Conservation (phyloP, 2,888 invertebrate species). For the Pterostichus niger region DNA sequence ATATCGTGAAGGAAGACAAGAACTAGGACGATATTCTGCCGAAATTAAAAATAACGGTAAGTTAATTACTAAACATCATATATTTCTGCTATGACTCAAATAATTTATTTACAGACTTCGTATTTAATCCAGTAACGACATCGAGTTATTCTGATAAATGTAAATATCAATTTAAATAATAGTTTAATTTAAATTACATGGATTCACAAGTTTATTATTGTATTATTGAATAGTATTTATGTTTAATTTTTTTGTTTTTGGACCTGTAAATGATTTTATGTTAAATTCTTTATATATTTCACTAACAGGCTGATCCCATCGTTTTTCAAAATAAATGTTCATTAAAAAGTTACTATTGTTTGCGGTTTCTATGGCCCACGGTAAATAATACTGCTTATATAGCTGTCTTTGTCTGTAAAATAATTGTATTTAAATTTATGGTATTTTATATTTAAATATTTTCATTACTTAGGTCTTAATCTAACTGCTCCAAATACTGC, state of each 20-base stretch:
- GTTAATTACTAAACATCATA: neutral
- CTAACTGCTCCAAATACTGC: conserved; percentile 95
- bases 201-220: too few relatives aligned
- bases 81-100: neutral
- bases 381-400: conserved; percentile 88
- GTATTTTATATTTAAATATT: conserved; percentile 1
- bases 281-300: conserved; percentile 91
- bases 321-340: conserved; percentile 94
- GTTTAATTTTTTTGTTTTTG: conserved; percentile 65
- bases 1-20: conserved; percentile 14
- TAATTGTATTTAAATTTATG: conserved; percentile 48
- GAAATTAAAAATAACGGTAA: conserved; percentile 11
- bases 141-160: neutral
- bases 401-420: conserved; percentile 84
- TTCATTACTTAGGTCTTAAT: conserved; percentile 86
- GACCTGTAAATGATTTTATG: conserved; percentile 80
- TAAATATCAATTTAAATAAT: conserved; percentile 25
- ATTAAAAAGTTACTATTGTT: conserved; percentile 88
- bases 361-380: conserved; percentile 92
- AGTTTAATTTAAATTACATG: neutral
- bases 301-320: conserved; percentile 92
- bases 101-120: conserved; percentile 39
- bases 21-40: neutral
- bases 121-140: conserved; percentile 32
- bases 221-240: conserved; percentile 6